Base-by-base conservation (phyloP, 2,797 vertebrate species). In the Coluber constrictor region DNA sequence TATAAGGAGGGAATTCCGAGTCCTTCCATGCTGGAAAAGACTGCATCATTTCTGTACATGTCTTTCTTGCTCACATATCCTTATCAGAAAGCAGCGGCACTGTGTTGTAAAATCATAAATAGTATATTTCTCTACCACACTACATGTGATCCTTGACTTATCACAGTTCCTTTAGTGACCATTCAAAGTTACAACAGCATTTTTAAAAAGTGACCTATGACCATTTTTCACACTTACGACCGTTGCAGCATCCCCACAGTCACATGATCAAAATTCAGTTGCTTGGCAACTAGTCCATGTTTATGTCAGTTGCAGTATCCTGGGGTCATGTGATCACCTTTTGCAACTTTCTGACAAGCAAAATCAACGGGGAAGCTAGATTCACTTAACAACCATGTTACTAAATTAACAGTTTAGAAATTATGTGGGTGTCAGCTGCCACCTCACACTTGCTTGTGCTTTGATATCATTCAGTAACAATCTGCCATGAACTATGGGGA, bases 21-120 rank as follows among this genome's bases (percentile, higher is more conserved):
- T 16, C 66, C 66, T 86, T 0, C 0, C 74, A 32, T 0, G 70
- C 7, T 74, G 16, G 32, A 74, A 74, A 74, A 37, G 32, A 20
- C 70, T 74, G 32, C 32, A 37, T 37, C 37, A 23, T 83, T 83
- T 83, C 74, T 83, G 37, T 11, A 83, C 74, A 79, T 79, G 74
- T 83, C 37, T 43, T 83, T 47, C 16, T 43, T 79, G 37, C 74
- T 79, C 9, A 43, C 37, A 43, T 79, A 43, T 43, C 74, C 74
- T 43, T 43, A 10, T 43, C 74, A 83, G 74, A 83, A 47, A 79
- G 70, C 18, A 43, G 4, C 23, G 37, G 37, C 20, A 7, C 15
- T 7, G 15, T 11, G 37, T 9, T 47, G 2, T 83, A 43, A 83
- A 79, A 47, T 47, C 37, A 23, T 79, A 79, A 79, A 79, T 43